Base-by-base conservation (phyloP, 2,888 invertebrate genomes). In the Calameuta filiformis region DNA sequence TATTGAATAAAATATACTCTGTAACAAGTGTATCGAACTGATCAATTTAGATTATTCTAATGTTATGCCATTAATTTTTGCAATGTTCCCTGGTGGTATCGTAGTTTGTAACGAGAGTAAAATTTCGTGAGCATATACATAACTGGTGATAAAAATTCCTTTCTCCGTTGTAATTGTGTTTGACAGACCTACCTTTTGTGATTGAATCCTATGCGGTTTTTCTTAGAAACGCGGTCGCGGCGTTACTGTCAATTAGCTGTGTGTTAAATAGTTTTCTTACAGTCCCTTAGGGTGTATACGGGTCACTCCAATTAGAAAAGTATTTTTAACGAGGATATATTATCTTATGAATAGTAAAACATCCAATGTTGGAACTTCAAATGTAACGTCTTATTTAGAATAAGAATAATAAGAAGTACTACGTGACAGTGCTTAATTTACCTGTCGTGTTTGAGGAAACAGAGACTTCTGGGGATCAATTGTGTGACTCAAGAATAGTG, bases 1-100 rank as follows among this genome's bases (percentile, higher is more conserved):
- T 79, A 77, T 82, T 80, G 82, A 81, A 74, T 77, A 74, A 76
- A 74, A 69, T 82, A 69, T 84, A 79, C 34, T 40, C 77, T 74
- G 68, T 56, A 56, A 56, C 56, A 56, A 56, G 56, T 56, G 23
- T 56, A 56, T 56, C 23, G 56, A 56, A 56, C 56, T 56, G 56
- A 56, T 56, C 9, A 23, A 56, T 56, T 56, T 56, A 9, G 6
- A 56, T 23, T 56, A 56, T 56, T 9, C 2, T 56, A 15, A 56
- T 15, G 23, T 23, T 23, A 15, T 23, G 15, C 23, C 56, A 56
- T 56, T 56, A 23, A 6, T 56, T 56, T 23, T 56, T 23, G 2
- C 9, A 56, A 56, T 56, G 56, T 23, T 23, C 56, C 56, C 56
- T 56, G 56, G 15, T 23, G 23, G 2, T 56, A 9, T 23, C 6